These are phyloP conservation scores for Calvadosia cruxmelitensis DNA, from an alignment of 30 jellyfish, hydroid and myxozoan genomes.

Conservation along the genomic window DNA sequence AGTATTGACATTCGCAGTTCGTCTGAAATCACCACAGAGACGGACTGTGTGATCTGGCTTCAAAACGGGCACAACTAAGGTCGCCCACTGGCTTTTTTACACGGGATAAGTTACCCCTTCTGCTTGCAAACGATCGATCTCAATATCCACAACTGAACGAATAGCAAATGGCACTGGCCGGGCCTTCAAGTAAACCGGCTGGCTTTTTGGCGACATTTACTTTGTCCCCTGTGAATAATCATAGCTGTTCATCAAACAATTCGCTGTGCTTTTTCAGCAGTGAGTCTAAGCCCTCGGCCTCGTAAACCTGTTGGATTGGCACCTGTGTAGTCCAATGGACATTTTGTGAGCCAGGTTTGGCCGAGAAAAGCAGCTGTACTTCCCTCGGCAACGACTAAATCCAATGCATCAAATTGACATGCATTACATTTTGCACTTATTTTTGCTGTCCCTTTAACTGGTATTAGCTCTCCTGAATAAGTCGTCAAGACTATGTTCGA, in stretches of 20 bases:
- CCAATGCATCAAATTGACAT: background rate
- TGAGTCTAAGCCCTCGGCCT: no score
- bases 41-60: slow-evolving; percentile 34
- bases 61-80: slow-evolving; percentile 18
- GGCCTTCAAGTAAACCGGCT: no score
- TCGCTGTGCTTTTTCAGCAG: no score
- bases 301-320: no score
- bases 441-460: background rate
- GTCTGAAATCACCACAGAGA: slow-evolving; percentile 41
- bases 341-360: background rate
- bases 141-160: slow-evolving; percentile 15
- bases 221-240: no score
- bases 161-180: slow-evolving; percentile 50
- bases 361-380: background rate
- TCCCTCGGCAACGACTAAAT: no score
- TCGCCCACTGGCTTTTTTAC: slow-evolving; percentile 7
- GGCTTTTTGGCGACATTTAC: no score
- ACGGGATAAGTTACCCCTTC: slow-evolving; percentile 9
- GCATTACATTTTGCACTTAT: background rate
- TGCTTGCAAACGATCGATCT: slow-evolving; percentile 20
- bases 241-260: no score
- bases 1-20: slow-evolving; percentile 33
- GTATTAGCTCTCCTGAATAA: background rate
- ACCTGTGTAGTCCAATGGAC: background rate
- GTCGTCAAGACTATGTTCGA: background rate